Evolutionary conservation across 1,140 invertebrate species (phyloP).

Genomic region (Nephila pilipes): DNA sequence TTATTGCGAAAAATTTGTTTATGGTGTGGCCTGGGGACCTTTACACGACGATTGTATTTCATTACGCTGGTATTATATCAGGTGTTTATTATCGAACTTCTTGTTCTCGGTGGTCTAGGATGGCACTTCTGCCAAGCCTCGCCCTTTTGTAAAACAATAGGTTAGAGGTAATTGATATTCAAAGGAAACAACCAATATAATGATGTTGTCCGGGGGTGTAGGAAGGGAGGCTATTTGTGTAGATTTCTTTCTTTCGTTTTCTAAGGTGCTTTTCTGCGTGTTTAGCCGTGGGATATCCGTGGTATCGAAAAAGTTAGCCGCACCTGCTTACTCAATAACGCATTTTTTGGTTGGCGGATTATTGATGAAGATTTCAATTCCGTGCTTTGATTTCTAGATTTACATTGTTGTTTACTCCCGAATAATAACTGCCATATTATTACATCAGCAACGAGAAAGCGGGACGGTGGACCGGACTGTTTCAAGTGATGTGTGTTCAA

Average conservation of each 20-base stretch:
- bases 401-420: background rate
- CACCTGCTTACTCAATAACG: background rate
- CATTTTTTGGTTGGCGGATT: background rate
- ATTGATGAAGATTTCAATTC: background rate
- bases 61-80: constrained; percentile 11
- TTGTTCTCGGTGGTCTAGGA: constrained; percentile 33
- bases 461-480: no score
- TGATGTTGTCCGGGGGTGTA: background rate
- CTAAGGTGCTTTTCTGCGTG: background rate
- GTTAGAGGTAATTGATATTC: constrained; percentile 42
- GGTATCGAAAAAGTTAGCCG: background rate
- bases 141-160: constrained; percentile 31
- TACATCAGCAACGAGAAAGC: no score
- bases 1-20: background rate
- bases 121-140: constrained; percentile 13
- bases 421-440: no score
- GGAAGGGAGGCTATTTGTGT: background rate
- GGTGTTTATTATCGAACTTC: constrained; percentile 35
- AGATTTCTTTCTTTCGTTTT: background rate
- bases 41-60: background rate
- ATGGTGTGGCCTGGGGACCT: constrained; percentile 2
- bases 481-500: no score
- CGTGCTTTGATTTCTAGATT: background rate
- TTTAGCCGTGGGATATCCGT: constrained; percentile 8
- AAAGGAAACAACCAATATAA: background rate